phyloP scores from a whole-genome alignment of 2,797 vertebrate genomes.

The Tragopan temminckii region DNA sequence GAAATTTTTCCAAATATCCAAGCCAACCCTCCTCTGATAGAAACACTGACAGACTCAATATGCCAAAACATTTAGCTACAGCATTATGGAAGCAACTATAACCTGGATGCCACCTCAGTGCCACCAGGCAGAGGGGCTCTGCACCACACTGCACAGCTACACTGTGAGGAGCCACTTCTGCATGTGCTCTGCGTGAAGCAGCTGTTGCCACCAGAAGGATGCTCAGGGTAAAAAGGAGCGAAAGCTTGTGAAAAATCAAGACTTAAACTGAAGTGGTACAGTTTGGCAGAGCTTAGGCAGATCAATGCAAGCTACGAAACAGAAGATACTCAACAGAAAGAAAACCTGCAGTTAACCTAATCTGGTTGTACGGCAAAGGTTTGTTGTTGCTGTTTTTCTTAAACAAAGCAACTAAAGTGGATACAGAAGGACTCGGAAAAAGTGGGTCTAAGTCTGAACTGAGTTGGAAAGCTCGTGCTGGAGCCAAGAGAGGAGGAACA shows the following conservation, averaged over 20 bases:
- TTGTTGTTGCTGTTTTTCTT: background rate
- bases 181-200: no score
- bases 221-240: background rate
- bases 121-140: background rate
- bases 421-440: background rate
- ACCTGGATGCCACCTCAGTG: no score
- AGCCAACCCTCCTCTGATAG: no score
- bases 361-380: no score
- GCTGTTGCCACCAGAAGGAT: background rate
- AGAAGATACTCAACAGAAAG: background rate
- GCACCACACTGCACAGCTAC: background rate
- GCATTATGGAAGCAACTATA: no score
- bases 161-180: background rate
- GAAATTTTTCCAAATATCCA: no score
- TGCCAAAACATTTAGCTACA: no score
- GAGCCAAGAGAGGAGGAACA: background rate
- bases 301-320: background rate
- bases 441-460: background rate
- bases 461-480: background rate
- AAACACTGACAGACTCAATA: no score
- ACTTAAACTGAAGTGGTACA: background rate
- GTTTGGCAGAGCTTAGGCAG: background rate
- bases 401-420: background rate
- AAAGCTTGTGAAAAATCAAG: background rate
- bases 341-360: background rate